phyloP scores from a whole-genome alignment of 2,888 invertebrate species.

The Leptinotarsa tumamoca region DNA sequence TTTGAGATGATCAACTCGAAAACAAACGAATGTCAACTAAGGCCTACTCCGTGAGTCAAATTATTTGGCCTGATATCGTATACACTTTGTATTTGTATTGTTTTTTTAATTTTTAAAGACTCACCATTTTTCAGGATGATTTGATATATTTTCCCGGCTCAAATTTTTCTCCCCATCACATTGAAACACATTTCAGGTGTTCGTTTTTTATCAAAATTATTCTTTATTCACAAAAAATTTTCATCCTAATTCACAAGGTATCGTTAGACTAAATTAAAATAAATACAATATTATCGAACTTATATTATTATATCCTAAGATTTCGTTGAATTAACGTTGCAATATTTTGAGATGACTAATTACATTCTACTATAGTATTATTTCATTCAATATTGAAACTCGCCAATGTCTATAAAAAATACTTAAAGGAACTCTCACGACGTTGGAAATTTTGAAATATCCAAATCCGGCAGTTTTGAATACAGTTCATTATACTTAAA shows the following conservation, averaged over 20 bases:
- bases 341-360: constrained; percentile 7
- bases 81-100: too few species aligned
- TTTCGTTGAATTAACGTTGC: not conserved
- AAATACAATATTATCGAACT: constrained; percentile 1
- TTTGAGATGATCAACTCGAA: too few species aligned
- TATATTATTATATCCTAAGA: not conserved
- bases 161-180: not conserved
- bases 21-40: too few species aligned
- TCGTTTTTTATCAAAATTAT: constrained; percentile 6
- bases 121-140: too few species aligned
- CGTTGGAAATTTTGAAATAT: not conserved
- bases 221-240: constrained; percentile 1
- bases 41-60: too few species aligned
- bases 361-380: not conserved
- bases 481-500: not conserved
- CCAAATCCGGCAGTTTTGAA: not conserved
- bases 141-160: too few species aligned
- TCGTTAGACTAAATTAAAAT: constrained; percentile 10
- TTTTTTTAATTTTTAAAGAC: too few species aligned
- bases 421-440: not conserved
- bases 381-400: constrained; percentile 2
- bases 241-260: not conserved
- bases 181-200: constrained; percentile 1
- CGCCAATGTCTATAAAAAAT: not conserved
- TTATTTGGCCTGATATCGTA: too few species aligned